phyloP scores from a whole-genome alignment of 2,113 vertebrate species.

The Macheiramphus alcinus region DNA sequence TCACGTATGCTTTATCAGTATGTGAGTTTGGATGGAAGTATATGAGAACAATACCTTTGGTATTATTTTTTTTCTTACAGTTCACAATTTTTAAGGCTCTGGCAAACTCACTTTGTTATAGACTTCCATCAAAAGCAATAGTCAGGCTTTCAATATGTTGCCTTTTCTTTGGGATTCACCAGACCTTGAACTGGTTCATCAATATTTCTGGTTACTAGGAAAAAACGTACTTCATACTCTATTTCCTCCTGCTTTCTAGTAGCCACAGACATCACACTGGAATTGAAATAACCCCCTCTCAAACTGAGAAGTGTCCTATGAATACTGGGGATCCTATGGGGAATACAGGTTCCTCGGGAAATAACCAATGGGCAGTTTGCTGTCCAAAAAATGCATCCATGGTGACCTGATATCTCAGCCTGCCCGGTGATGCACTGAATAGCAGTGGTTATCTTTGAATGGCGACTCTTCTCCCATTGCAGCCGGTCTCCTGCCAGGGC shows the following conservation, averaged over 20 bases:
- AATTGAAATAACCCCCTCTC: neutral
- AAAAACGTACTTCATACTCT: neutral
- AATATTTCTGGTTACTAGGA: neutral
- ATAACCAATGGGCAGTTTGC: neutral
- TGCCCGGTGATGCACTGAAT: neutral
- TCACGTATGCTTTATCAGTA: neutral
- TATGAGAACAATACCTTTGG: neutral
- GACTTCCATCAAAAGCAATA: neutral
- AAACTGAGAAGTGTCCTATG: neutral
- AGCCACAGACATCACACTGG: neutral
- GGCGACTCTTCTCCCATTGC: neutral
- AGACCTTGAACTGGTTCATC: neutral
- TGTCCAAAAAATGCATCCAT: neutral
- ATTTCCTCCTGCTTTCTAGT: neutral
- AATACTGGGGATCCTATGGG: neutral
- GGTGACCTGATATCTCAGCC: neutral
- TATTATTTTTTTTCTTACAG: neutral
- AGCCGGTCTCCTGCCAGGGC: neutral
- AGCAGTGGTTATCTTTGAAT: neutral
- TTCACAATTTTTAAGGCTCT: neutral
- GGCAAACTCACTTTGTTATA: neutral
- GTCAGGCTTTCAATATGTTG: neutral
- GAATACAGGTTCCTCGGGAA: neutral
- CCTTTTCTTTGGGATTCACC: neutral
- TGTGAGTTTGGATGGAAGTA: neutral